Conservation (phyloP, 2,113 vertebrate species). For the Salvelinus namaycush region DNA sequence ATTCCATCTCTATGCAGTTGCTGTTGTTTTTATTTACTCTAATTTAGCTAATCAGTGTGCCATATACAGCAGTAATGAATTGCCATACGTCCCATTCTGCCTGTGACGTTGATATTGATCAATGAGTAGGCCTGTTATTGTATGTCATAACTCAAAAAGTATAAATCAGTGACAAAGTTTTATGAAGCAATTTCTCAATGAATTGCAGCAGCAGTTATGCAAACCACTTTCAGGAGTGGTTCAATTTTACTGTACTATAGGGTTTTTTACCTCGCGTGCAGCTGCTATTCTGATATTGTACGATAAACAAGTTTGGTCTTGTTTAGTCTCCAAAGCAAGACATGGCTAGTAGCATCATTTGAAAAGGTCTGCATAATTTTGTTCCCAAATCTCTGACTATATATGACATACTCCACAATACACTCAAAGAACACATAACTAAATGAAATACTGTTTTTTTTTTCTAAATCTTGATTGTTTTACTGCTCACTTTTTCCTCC, state of each 20-base stretch:
- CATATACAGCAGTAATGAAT: not conserved
- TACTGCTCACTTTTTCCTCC: slow-evolving; percentile 47
- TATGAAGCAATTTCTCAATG: not conserved
- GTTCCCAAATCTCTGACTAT: slow-evolving; percentile 23
- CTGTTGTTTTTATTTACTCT: not conserved
- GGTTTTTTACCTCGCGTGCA: too few relatives aligned
- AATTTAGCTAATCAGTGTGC: not conserved
- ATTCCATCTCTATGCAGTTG: too few relatives aligned
- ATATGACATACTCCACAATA: slow-evolving; percentile 10
- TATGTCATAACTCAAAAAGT: not conserved
- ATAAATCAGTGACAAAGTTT: slow-evolving; percentile 11
- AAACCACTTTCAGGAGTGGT: too few relatives aligned
- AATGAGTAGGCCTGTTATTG: not conserved
- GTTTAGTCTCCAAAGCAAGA: not conserved
- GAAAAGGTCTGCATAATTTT: slow-evolving; percentile 25
- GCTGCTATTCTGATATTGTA: too few relatives aligned
- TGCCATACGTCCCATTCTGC: not conserved
- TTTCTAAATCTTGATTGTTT: slow-evolving; percentile 32
- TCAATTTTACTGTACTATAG: not conserved
- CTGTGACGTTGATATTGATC: not conserved
- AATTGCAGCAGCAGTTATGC: too few relatives aligned
- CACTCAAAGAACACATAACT: too few relatives aligned
- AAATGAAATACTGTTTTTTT: too few relatives aligned
- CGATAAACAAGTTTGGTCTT: not conserved
- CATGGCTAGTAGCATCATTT: not conserved